Percentiles rank a stretch among this genome's conserved stretches.
Evolutionary conservation across 2,113 vertebrate genomes (phyloP).

Genomic region (Indicator maculatus): DNA sequence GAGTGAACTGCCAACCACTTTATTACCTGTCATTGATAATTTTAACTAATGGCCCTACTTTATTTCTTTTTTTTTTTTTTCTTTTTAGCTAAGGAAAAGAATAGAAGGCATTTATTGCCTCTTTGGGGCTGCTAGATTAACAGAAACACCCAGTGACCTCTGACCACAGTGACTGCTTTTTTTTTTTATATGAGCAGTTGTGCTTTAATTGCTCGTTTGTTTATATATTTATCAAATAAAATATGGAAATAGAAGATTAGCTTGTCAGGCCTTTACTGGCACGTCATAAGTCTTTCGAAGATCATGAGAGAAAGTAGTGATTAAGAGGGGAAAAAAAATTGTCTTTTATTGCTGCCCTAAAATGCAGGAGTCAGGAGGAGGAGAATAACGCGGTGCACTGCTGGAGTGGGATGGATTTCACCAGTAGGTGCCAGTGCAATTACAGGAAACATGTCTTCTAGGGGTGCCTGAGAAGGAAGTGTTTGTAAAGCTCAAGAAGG

Average conservation of each 20-base stretch:
- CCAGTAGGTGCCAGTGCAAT: constrained; percentile 29
- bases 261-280: not conserved
- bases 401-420: not conserved
- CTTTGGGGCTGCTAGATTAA: not conserved
- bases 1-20: not conserved
- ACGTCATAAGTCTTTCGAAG: not conserved
- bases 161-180: not conserved
- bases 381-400: not conserved
- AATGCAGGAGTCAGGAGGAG: not conserved
- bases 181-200: not conserved
- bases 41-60: not conserved
- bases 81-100: not conserved
- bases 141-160: not conserved
- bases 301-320: not conserved
- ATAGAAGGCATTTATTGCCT: not conserved
- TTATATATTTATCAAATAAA: not conserved
- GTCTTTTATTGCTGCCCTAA: not conserved
- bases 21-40: not conserved
- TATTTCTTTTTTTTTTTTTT: not conserved
- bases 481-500: not conserved
- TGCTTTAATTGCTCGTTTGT: not conserved
- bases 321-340: not conserved
- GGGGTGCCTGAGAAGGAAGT: not conserved
- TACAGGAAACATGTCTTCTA: not conserved
- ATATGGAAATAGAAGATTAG: not conserved